Evolutionary conservation across 2,888 invertebrate species (phyloP), one percentile per base, ranked within the genome.

Genomic region (Dioctria rufipes): DNA sequence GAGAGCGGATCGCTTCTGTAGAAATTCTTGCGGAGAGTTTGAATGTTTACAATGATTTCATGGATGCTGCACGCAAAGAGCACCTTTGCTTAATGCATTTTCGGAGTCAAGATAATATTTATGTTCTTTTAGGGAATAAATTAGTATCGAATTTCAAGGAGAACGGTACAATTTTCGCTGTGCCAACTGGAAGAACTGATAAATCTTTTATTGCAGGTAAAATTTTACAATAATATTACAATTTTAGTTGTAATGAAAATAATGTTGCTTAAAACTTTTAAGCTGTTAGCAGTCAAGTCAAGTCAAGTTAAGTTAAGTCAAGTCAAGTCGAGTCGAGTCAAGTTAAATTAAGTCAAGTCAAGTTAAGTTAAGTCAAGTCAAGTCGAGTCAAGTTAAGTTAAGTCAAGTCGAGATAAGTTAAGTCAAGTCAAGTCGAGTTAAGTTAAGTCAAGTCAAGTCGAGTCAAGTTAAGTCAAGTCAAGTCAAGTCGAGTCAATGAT

Each of bases 61-160:
- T 89, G 87, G 87, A 88, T 54, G 86, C 88, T 5, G 86, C 87
- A 2, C 85, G 87, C 0, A 84, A 85, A 43, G 89, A 89, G 81
- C 87, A 87, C 49, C 86, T 89, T 84, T 89, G 89, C 25, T 83
- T 89, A 8, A 89, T 88, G 87, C 88, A 88, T 82, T 88, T 88
- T 78, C 87, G 88, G 63, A 88, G 88, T 58, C 85, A 86, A 0
- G 86, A 87, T 8, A 88, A 88, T 81, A 85, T 89, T 46, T 89
- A 88, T 79, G 87, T 89, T 11, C 58, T 88, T 1, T 86, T 89
- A 65, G 89, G 88, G 51, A 87, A 87, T 60, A 87, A 87, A 82
- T 84, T 88, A 86, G 86, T 87, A 39, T 85, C 84, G 11, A 86
- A 87, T 80, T 88, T 88, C 43, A 86, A 85, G 49, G 87, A 88